phyloP scores from a whole-genome alignment of 1,140 invertebrate species.

The Chymomyza costata region DNA sequence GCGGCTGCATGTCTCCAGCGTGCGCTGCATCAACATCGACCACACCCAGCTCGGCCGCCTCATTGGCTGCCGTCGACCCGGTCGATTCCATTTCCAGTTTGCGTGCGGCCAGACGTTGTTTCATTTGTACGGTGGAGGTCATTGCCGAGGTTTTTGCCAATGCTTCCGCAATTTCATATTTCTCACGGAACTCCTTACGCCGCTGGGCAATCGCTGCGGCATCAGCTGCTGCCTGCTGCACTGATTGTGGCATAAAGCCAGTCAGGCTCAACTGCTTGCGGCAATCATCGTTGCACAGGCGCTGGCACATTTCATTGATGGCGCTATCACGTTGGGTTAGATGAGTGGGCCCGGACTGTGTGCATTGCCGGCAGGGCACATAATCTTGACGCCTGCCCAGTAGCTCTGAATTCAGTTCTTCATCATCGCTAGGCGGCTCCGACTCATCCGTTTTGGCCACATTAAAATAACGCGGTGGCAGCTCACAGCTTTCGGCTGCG shows the following conservation, averaged over 20 bases:
- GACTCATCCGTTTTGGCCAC: slow-evolving; percentile 35
- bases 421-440: slow-evolving; percentile 30
- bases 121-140: slow-evolving; percentile 77
- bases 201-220: slow-evolving; percentile 4
- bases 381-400: slow-evolving; percentile 20
- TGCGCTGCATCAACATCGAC: slow-evolving; percentile 22
- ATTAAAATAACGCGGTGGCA: slow-evolving; percentile 50
- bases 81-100: slow-evolving; percentile 75
- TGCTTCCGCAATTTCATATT: slow-evolving; percentile 78
- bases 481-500: slow-evolving; percentile 39
- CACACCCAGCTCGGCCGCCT: slow-evolving; percentile 29
- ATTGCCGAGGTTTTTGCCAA: slow-evolving; percentile 78
- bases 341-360: slow-evolving; percentile 21
- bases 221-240: slow-evolving; percentile 8
- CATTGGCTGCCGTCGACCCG: slow-evolving; percentile 3
- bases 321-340: slow-evolving; percentile 17
- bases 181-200: slow-evolving; percentile 76
- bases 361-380: slow-evolving; percentile 54
- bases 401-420: slow-evolving; percentile 13
- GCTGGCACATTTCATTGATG: slow-evolving; percentile 65
- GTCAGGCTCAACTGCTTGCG: slow-evolving; percentile 45
- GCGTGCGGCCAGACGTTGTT: slow-evolving; percentile 76
- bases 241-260: slow-evolving; percentile 23
- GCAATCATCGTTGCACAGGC: slow-evolving; percentile 56
- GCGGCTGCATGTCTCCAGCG: slow-evolving; percentile 55